phyloP scores from a whole-genome alignment of 2,797 vertebrate genomes.

The Siniperca scherzeri region DNA sequence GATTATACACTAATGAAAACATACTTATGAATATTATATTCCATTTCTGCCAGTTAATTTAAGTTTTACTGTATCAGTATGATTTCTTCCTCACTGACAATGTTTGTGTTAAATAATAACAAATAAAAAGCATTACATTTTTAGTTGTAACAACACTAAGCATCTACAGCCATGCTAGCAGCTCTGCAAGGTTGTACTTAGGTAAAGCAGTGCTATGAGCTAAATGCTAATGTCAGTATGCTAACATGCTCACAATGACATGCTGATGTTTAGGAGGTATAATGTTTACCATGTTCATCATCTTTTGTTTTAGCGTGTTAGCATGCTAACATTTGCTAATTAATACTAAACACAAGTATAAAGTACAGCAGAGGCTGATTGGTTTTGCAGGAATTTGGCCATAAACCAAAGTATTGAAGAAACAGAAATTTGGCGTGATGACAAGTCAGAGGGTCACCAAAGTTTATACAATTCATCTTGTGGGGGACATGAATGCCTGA shows the following conservation, averaged over 20 bases:
- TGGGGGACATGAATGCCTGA: background rate
- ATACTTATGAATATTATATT: no score
- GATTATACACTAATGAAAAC: no score
- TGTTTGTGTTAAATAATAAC: no score
- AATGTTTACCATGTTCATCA: no score
- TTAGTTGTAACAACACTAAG: no score
- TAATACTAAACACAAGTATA: background rate
- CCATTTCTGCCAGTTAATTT: no score
- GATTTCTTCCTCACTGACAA: background rate
- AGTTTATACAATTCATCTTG: background rate
- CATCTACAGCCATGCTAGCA: background rate
- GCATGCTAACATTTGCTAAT: no score
- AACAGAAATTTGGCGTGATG: background rate
- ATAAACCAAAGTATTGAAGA: background rate
- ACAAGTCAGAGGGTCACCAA: background rate
- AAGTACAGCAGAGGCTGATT: background rate
- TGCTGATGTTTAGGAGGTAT: background rate
- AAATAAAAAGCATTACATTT: background rate
- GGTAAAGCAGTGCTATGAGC: no score
- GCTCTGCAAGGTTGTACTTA: background rate
- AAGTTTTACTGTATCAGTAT: background rate
- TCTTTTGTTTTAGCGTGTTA: no score
- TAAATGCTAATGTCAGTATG: background rate
- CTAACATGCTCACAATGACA: background rate
- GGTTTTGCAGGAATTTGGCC: no score